phyloP scores from a whole-genome alignment of 2,797 vertebrate genomes.

The Halcyon leucocephala region DNA sequence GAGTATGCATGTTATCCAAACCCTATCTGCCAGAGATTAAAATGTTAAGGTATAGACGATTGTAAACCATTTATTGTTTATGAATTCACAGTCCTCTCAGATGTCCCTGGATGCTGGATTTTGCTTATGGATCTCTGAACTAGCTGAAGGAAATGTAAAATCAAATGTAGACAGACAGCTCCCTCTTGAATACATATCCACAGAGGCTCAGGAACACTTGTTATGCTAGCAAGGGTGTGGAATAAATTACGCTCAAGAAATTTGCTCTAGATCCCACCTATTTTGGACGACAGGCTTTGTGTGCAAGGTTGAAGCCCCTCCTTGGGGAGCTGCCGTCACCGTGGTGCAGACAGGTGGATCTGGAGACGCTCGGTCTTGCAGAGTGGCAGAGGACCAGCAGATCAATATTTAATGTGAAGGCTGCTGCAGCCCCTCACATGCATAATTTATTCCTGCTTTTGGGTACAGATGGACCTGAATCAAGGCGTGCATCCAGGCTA shows the following conservation, averaged over 20 bases:
- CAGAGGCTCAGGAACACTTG: conserved; percentile 50
- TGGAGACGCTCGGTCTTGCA: not conserved
- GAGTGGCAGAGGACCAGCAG: conserved; percentile 48
- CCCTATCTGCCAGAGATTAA: conserved; percentile 7
- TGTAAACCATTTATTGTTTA: conserved; percentile 56
- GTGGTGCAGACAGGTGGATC: conserved; percentile 40
- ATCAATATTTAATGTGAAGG: conserved; percentile 69
- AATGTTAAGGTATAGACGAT: not conserved
- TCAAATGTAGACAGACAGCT: conserved; percentile 57
- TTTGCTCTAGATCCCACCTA: conserved; percentile 52
- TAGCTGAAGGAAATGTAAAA: conserved; percentile 62
- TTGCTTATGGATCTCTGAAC: conserved; percentile 51
- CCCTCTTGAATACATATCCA: conserved; percentile 56
- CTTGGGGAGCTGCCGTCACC: not conserved
- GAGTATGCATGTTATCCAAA: not conserved
- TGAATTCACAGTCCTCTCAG: conserved; percentile 12
- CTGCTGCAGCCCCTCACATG: conserved; percentile 64
- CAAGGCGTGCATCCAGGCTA: not conserved
- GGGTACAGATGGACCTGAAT: conserved; percentile 53
- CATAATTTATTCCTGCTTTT: conserved; percentile 68
- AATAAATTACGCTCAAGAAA: conserved; percentile 49
- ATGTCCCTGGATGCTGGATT: not conserved
- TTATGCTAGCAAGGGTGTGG: conserved; percentile 51
- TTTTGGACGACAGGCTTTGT: not conserved
- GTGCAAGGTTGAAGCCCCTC: not conserved